Evolutionary conservation across 30 jellyfish, hydroid and myxozoan genomes (phyloP), one percentile per base, ranked within the genome.

Genomic region (Aurelia sp.): DNA sequence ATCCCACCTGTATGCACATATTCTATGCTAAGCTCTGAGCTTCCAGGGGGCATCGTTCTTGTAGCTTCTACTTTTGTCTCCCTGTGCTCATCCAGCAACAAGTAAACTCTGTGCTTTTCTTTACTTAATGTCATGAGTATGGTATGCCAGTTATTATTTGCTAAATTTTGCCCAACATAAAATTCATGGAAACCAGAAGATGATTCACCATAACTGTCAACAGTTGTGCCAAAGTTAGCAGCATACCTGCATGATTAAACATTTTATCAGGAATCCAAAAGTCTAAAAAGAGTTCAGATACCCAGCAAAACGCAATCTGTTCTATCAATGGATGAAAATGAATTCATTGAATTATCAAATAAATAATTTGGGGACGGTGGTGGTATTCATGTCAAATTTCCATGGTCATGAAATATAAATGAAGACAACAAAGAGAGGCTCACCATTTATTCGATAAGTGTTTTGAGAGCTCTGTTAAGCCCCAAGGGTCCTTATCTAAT

Each of bases 181-280:
- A 76, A 50, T 33, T 86, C 96, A 77, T 86, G 96, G 62, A 64
- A 86, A 20, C 96, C 96, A 22, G 96, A 78, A 12, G 50, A 15
- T 19, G 62, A 64, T 70, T 76, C 77, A 6, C 90, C 86, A 64
- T 86, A 76, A 21, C 85, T 77, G 27, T 73, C 87, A 58, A 60
- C 19, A 6, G 63, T 70, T 13, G 20, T 71, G n/a, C 96, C 96
- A 86, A 63, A 86, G 66, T 86, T 83, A 44, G 89, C 96, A 75
- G 96, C 96, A 86, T 86, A 86, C 79, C 96, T 86, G 20, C 50
- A 13, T 44, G 37, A 73, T 9, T 1, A 41, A 61, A 62, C 7
- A 41, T 4, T 41, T 6, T 5, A 6, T 41, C 7, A 5, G 52
- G 11, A 41, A 41, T 41, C 1, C 11, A 41, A 3, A 41, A 41